Evolutionary conservation across 2,888 invertebrate species (phyloP).

Genomic region (Apamea epomidion): DNA sequence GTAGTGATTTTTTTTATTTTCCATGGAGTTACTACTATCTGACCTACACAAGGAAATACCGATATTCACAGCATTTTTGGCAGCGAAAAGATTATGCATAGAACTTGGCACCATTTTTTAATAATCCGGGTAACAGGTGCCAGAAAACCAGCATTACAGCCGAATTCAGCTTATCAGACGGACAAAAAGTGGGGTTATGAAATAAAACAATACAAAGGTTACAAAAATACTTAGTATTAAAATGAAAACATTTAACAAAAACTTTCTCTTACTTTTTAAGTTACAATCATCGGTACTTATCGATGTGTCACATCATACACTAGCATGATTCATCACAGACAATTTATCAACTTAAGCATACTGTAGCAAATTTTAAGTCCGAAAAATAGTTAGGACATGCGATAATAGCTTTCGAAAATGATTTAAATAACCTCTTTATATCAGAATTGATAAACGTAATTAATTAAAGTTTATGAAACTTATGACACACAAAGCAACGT

Average conservation of each 20-base stretch:
- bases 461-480: constrained; percentile 25
- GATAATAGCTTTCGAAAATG: constrained; percentile 21
- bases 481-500: constrained; percentile 26
- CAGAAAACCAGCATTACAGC: constrained; percentile 9
- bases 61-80: constrained; percentile 2
- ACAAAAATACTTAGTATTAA: constrained; percentile 72
- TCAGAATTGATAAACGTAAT: constrained; percentile 1
- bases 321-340: constrained; percentile 67
- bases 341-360: constrained; percentile 56
- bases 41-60: background rate
- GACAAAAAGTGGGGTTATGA: background rate
- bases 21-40: background rate
- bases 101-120: constrained; percentile 17
- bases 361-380: constrained; percentile 29
- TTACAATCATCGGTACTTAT: constrained; percentile 62
- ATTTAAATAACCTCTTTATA: background rate
- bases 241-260: constrained; percentile 72
- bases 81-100: background rate
- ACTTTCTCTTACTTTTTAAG: constrained; percentile 70
- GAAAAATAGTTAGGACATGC: constrained; percentile 27
- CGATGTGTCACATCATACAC: constrained; percentile 54
- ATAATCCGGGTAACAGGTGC: background rate
- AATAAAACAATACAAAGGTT: constrained; percentile 56
- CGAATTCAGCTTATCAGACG: background rate
- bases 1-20: background rate